A percentile compares a stretch with the other conserved stretches of the same genome.
These are phyloP conservation scores for Stegodyphus mimosarum DNA, from an alignment of 1,140 invertebrate genomes.

Conservation along the genomic window DNA sequence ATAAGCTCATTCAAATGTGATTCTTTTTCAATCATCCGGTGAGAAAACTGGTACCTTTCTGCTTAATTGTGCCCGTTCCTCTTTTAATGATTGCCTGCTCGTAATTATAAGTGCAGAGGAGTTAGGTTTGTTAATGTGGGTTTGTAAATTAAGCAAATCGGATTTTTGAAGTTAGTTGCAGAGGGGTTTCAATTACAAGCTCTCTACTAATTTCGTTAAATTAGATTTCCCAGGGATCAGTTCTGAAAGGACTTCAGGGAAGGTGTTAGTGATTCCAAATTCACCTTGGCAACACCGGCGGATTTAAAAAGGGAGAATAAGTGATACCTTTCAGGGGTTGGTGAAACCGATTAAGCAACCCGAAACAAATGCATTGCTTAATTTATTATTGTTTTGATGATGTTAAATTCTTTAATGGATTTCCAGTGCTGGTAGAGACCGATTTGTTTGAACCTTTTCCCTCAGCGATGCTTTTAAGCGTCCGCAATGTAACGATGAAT, in stretches of 20 bases:
- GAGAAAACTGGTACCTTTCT: slow-evolving; percentile 17
- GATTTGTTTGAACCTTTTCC: too few species aligned
- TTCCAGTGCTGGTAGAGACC: too few species aligned
- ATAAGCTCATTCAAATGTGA: neutral
- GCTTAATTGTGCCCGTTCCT: neutral
- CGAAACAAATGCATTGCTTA: too few species aligned
- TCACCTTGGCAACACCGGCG: too few species aligned
- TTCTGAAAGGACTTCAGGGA: neutral
- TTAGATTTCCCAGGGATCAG: neutral
- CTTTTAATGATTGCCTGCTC: slow-evolving; percentile 32
- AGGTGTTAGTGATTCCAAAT: neutral
- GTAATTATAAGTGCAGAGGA: slow-evolving; percentile 50
- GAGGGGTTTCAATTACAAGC: slow-evolving; percentile 40
- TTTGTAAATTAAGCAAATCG: slow-evolving; percentile 52
- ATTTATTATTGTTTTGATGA: too few species aligned
- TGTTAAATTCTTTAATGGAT: too few species aligned
- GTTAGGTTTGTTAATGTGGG: slow-evolving; percentile 34
- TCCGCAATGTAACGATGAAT: too few species aligned
- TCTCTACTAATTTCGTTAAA: slow-evolving; percentile 43
- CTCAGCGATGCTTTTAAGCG: too few species aligned
- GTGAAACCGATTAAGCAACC: too few species aligned
- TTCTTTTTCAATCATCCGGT: slow-evolving; percentile 1
- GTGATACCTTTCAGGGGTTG: too few species aligned
- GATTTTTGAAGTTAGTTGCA: slow-evolving; percentile 45
- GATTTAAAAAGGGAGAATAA: too few species aligned